Percentiles rank a stretch among this genome's conserved stretches.
Evolutionary conservation across 2,113 vertebrate species (phyloP).

Genomic region (Anguilla rostrata): DNA sequence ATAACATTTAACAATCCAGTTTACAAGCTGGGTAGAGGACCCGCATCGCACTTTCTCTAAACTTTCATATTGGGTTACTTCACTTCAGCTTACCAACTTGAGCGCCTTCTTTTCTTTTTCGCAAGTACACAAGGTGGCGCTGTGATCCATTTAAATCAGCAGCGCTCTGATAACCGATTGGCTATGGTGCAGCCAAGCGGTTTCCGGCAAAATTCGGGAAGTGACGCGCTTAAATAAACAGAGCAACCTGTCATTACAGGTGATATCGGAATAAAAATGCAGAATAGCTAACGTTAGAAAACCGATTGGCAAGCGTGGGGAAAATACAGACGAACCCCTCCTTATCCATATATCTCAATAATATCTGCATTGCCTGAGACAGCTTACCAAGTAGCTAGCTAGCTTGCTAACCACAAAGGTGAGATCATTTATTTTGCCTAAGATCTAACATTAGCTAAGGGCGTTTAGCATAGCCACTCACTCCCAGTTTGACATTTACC

Average conservation of each 20-base stretch:
- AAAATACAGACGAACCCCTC: background rate
- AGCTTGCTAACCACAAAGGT: slow-evolving; percentile 10
- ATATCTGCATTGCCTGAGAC: background rate
- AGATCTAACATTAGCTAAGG: background rate
- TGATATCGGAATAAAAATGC: background rate
- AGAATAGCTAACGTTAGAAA: background rate
- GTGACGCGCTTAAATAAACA: slow-evolving; percentile 20
- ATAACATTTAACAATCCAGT: no score
- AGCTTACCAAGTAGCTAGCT: background rate
- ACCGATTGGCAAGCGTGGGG: background rate
- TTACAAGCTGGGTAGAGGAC: no score
- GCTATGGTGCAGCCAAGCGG: background rate
- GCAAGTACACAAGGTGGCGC: background rate
- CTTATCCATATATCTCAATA: background rate
- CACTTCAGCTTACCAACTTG: no score
- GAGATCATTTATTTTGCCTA: background rate
- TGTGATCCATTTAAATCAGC: background rate
- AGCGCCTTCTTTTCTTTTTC: no score
- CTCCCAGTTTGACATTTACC: background rate
- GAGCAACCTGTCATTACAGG: background rate
- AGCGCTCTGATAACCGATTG: no score
- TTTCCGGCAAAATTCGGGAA: slow-evolving; percentile 4
- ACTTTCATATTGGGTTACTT: no score
- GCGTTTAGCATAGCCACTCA: background rate
- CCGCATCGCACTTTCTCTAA: no score